phyloP scores from a whole-genome alignment of 2,888 invertebrate species.

The Eledone cirrhosa region DNA sequence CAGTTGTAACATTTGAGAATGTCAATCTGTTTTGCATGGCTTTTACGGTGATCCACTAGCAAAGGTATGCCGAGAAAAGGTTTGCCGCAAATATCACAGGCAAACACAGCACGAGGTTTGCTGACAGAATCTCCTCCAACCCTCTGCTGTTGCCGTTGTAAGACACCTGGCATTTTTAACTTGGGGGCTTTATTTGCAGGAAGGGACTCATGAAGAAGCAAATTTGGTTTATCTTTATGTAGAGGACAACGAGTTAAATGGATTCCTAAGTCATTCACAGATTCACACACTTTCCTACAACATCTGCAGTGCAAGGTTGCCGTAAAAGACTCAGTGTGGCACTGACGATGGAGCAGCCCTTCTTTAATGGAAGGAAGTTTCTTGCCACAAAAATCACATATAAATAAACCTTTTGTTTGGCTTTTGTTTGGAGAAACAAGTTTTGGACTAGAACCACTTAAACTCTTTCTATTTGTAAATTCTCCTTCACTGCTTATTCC shows the following conservation, averaged over 20 bases:
- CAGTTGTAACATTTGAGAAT: conserved; percentile 8
- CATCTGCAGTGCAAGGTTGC: too few relatives aligned
- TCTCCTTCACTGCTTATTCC: neutral
- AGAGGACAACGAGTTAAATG: neutral
- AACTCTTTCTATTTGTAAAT: neutral
- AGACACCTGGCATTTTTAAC: neutral
- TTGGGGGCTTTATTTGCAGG: neutral
- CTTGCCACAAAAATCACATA: neutral
- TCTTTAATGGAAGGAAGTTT: neutral
- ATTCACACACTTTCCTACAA: neutral
- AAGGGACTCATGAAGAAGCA: too few relatives aligned
- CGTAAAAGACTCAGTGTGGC: neutral
- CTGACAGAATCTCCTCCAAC: neutral
- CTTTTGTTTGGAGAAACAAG: neutral
- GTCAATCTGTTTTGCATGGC: neutral
- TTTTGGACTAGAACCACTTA: neutral
- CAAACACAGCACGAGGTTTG: neutral
- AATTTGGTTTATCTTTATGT: neutral
- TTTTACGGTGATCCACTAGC: neutral
- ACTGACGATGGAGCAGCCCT: neutral
- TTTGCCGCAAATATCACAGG: conserved; percentile 8
- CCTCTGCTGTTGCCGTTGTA: too few relatives aligned
- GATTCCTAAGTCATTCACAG: neutral
- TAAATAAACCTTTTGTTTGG: neutral
- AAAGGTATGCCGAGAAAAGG: neutral